Conservation (phyloP, 2,797 vertebrate genomes). For the Masticophis lateralis region DNA sequence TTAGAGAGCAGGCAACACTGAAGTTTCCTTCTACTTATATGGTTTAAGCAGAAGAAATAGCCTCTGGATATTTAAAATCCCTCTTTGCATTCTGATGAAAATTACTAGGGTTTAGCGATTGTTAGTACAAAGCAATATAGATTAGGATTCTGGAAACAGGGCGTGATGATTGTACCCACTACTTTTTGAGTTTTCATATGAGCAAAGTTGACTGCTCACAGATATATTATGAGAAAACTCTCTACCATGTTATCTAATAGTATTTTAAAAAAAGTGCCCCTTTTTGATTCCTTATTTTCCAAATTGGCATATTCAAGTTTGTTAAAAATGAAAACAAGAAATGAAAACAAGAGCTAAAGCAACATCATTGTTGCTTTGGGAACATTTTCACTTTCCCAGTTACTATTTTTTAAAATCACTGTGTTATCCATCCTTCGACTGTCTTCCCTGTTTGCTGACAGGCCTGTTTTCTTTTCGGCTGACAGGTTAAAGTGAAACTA, state of each 20-base stretch:
- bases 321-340: neutral
- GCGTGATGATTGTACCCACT: neutral
- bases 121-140: neutral
- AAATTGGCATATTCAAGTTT: neutral
- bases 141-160: neutral
- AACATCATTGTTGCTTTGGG: neutral
- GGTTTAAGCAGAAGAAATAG: neutral
- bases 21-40: neutral
- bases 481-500: neutral
- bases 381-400: neutral
- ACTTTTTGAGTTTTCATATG: neutral
- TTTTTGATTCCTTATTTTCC: neutral
- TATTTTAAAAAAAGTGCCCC: neutral
- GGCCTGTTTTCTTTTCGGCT: neutral
- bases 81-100: neutral
- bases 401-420: neutral
- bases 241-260: neutral
- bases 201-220: neutral
- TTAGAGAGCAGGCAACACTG: neutral
- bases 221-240: neutral
- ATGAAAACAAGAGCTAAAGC: neutral
- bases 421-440: too few relatives aligned
- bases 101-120: neutral
- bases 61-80: neutral
- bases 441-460: neutral